Base-by-base conservation (phyloP, 2,797 vertebrate species). In the Tarsius wallacei region DNA sequence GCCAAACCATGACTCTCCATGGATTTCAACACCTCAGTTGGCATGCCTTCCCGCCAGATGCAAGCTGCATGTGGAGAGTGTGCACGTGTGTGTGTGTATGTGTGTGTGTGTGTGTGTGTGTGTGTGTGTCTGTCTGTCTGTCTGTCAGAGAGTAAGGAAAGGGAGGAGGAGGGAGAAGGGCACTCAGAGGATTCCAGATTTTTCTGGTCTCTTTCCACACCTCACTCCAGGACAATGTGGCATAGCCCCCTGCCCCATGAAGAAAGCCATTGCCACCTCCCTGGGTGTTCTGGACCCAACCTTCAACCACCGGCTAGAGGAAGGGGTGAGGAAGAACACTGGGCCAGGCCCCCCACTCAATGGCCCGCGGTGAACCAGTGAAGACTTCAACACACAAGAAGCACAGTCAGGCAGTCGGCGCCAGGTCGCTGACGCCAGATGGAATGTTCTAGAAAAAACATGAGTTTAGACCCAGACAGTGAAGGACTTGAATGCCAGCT, bases 1-100 rank as follows among this genome's bases (percentile, higher is more conserved):
- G 93, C 97, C 96, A 97, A 87, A 90, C 83, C 87, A 91, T 94
- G 97, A 96, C 93, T 98, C 96, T 97, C 90, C 10, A n/a, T 42
- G 87, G 95, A 96, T 98, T 96, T 97, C 97, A 97, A 77, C 97
- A 98, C 96, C 95, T 96, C 71, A 0, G 68, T 12, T 93, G 93
- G 95, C 91, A 81, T 88, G 91, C 71, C 71, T 93, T 87, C 17
- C 61, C 7, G 2, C 84, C 94, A 96, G 95, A 96, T 93, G 83
- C 94, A 95, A 81, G 71, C 81, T 97, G 55, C 49, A 36, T 57
- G 70, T 93, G 63, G 89, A 89, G 19, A 59, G 64, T 49, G 85
- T 24, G 16, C 5, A 5, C 1, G 2, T 4, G 26, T 8, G 6
- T 15, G 13, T 14, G 31, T 36, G 10, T 42, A 33, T 26, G 33